These are phyloP conservation scores for Plebejus argus DNA, from an alignment of 2,888 invertebrate genomes.

Conservation along the genomic window DNA sequence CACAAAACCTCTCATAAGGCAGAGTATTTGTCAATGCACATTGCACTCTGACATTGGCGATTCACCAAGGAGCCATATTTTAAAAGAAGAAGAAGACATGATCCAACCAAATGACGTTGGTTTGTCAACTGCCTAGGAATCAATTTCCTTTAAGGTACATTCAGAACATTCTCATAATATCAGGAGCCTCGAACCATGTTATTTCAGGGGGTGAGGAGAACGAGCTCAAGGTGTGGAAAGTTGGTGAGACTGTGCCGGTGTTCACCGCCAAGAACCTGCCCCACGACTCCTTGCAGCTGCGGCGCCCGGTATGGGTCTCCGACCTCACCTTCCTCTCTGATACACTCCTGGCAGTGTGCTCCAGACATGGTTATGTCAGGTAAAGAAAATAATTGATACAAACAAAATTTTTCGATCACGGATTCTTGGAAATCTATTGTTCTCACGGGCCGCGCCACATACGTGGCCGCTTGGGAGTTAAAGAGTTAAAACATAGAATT, in stretches of 20 bases:
- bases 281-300: conserved; percentile 91
- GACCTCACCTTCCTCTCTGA: conserved; percentile 88
- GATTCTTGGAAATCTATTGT: no score
- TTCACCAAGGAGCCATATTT: no score
- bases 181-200: neutral
- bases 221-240: conserved; percentile 92
- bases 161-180: neutral
- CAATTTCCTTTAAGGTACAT: neutral
- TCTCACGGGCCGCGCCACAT: no score
- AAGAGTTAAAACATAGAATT: no score
- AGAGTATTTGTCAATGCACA: no score
- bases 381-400: conserved; percentile 39
- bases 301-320: conserved; percentile 92
- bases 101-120: no score
- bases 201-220: conserved; percentile 92
- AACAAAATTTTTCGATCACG: no score
- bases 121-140: no score
- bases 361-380: conserved; percentile 92
- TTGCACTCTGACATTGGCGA: no score
- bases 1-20: no score
- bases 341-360: conserved; percentile 85
- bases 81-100: no score
- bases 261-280: conserved; percentile 87
- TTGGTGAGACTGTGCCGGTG: conserved; percentile 70
- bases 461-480: no score